Base-by-base conservation (phyloP, 2,888 invertebrate species). In the Temnothorax unifasciatus region DNA sequence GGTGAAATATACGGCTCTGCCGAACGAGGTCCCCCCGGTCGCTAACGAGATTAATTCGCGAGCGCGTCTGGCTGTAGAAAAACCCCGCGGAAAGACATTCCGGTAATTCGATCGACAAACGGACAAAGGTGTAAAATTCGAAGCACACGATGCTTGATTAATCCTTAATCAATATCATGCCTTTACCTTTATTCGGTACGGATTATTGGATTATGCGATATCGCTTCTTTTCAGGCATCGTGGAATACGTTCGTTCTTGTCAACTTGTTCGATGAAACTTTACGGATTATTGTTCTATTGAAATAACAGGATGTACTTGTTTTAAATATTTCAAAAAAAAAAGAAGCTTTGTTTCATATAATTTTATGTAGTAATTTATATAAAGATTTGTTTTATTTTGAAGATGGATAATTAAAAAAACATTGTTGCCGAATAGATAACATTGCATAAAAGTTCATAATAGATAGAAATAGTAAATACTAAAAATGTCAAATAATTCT, bases 31-130 rank as follows among this genome's bases (percentile, higher is more conserved):
- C 11, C 13, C n/a, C 25, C 64, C 13, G 64, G 13, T 15, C 52
- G 29, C 25, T 69, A 69, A 79, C 59, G 69, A 79, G 69, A 79
- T 59, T 59, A 79, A 69, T 59, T 79, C 2, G 44, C 69, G 44
- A 54, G 25, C 52, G 66, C 76, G 52, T 41, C 64, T 52, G 52
- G 8, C n/a, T n/a, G 57, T 21, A 34, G 59, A 59, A 73, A 69
- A 57, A 38, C 6, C 68, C 6, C 18, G 15, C n/a, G 64, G 18
- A 47, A 47, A 77, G 41, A 41, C 68, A 57, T 34, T 0, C 29
- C 34, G 76, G 29, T 41, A 50, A 44, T 77, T 54, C n/a, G 29
- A n/a, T 44, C 29, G 77, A 57, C 25, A 54, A 77, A 68, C 25
- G 29, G 15, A 69, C 69, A 3, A 29, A 57, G 21, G 57, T 50